phyloP scores from a whole-genome alignment of 2,113 vertebrate genomes.

The Tragelaphus strepsiceros region DNA sequence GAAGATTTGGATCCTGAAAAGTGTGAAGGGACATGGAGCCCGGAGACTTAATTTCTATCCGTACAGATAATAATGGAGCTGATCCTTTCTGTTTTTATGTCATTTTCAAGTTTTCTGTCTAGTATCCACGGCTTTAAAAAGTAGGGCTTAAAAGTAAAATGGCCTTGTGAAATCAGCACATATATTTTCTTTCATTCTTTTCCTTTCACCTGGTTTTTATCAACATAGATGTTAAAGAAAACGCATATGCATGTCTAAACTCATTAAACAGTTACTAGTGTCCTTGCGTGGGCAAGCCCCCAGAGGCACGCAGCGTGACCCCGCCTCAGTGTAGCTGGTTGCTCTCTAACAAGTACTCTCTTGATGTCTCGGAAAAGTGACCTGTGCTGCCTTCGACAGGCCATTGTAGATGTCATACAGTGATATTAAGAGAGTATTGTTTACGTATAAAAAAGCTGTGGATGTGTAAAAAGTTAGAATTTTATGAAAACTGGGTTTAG shows the following conservation, averaged over 20 bases:
- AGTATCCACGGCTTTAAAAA: not conserved
- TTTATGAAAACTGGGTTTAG: conserved; percentile 4
- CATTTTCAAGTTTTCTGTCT: not conserved
- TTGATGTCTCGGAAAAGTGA: not conserved
- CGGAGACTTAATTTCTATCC: not conserved
- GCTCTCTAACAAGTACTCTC: not conserved
- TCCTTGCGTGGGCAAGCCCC: not conserved
- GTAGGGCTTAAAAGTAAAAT: not conserved
- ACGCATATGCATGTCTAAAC: not conserved
- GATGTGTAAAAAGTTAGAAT: not conserved
- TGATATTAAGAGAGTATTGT: not conserved
- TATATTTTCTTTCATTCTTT: not conserved
- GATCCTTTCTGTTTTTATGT: not conserved
- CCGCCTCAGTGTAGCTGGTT: not conserved
- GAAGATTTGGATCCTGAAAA: not conserved
- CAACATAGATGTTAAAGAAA: not conserved
- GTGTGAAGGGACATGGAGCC: not conserved
- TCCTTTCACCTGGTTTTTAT: not conserved
- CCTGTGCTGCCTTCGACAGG: not conserved
- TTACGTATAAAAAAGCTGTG: not conserved
- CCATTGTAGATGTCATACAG: not conserved
- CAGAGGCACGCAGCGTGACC: not conserved
- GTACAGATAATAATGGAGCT: not conserved
- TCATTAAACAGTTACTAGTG: not conserved
- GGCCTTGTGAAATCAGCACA: not conserved